phyloP scores from a whole-genome alignment of 2,888 invertebrate genomes.

The Lordiphosa andalusiaca region DNA sequence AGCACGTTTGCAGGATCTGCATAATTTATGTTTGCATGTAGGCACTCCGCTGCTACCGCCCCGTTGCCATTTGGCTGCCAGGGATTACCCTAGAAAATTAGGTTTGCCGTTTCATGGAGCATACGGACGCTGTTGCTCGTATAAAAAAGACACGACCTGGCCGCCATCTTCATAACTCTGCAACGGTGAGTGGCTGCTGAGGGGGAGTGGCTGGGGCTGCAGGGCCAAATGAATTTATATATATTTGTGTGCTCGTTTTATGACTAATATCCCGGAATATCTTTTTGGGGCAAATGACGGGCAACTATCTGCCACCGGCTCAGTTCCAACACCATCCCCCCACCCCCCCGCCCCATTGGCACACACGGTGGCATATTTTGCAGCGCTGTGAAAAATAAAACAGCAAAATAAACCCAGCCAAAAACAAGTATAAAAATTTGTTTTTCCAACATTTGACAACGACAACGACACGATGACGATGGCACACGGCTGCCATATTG shows the following conservation, averaged over 20 bases:
- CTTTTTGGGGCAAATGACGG: constrained; percentile 42
- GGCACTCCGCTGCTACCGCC: constrained; percentile 21
- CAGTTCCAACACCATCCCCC: too few relatives aligned
- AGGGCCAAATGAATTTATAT: constrained; percentile 69
- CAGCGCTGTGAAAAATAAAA: constrained; percentile 73
- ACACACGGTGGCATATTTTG: constrained; percentile 62
- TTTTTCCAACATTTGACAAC: constrained; percentile 75
- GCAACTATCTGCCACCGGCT: constrained; percentile 50
- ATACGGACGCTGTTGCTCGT: constrained; percentile 55
- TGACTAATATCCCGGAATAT: constrained; percentile 76
- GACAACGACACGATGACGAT: constrained; percentile 46
- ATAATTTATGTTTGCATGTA: constrained; percentile 75
- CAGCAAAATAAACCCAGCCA: constrained; percentile 63
- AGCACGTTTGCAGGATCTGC: constrained; percentile 77
- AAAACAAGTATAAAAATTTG: constrained; percentile 75
- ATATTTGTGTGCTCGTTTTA: constrained; percentile 68
- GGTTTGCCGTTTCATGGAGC: constrained; percentile 70
- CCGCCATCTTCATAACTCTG: constrained; percentile 61
- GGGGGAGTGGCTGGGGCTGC: constrained; percentile 25
- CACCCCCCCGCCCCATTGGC: constrained; percentile 9
- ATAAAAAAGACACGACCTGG: constrained; percentile 72
- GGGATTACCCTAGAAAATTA: constrained; percentile 77
- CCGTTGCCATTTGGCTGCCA: constrained; percentile 45
- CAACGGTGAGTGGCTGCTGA: constrained; percentile 23
- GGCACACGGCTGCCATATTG: constrained; percentile 32